phyloP scores from a whole-genome alignment of 1,140 invertebrate genomes.

The Drosophila busckii region DNA sequence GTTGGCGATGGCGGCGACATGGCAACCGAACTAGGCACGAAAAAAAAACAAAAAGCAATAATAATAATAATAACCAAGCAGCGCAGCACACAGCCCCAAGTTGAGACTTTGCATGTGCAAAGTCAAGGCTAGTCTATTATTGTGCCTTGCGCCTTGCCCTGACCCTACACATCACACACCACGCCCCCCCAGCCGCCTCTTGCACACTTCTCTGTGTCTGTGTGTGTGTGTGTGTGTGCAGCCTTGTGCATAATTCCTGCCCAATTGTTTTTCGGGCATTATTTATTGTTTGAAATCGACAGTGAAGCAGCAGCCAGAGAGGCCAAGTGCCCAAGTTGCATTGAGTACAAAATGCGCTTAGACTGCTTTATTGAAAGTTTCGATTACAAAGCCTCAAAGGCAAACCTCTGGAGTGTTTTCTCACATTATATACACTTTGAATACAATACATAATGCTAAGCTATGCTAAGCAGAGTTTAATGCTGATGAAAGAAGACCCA shows the following conservation, averaged over 20 bases:
- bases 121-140: conserved; percentile 55
- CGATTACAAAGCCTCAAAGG: no score
- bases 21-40: conserved; percentile 6
- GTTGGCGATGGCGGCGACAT: conserved; percentile 1
- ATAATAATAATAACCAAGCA: not conserved
- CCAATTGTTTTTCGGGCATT: conserved; percentile 24
- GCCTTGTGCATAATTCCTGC: conserved; percentile 16
- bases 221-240: not conserved
- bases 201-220: not conserved
- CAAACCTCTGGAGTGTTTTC: no score
- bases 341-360: no score
- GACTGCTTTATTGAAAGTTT: no score
- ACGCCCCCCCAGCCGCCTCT: not conserved
- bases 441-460: no score
- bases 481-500: no score
- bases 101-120: conserved; percentile 60
- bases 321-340: no score
- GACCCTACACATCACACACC: no score
- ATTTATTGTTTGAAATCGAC: conserved; percentile 15
- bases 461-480: no score
- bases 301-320: not conserved
- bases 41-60: conserved; percentile 1
- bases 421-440: no score
- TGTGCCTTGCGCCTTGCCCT: not conserved
- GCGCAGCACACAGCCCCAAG: conserved; percentile 1